These are phyloP conservation scores for Drosophila quinaria DNA, from an alignment of 2,888 invertebrate genomes.

Conservation along the genomic window DNA sequence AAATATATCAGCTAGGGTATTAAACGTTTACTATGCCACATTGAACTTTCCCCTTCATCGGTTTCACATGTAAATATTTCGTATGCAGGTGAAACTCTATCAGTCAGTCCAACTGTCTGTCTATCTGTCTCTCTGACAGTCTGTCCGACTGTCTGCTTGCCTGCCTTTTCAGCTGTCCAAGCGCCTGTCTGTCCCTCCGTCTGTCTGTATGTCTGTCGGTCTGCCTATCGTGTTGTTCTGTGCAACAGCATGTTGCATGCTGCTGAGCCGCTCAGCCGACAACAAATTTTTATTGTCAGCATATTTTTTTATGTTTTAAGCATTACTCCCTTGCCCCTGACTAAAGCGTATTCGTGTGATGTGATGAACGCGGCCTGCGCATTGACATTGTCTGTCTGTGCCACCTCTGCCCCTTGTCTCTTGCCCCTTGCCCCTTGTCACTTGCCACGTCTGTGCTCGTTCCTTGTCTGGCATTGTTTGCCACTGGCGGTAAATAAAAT, in stretches of 20 bases:
- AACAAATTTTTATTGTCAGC: slow-evolving; percentile 80
- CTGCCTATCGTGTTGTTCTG: slow-evolving; percentile 20
- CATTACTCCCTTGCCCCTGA: slow-evolving; percentile 14
- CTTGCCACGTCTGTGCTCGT: neutral
- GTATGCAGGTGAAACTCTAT: slow-evolving; percentile 39
- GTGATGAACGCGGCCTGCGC: slow-evolving; percentile 71
- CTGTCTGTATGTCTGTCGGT: slow-evolving; percentile 3
- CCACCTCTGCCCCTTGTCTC: neutral
- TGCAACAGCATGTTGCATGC: slow-evolving; percentile 81
- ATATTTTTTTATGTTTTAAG: slow-evolving; percentile 78
- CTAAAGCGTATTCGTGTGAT: slow-evolving; percentile 53
- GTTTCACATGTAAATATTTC: slow-evolving; percentile 25
- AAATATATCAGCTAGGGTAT: slow-evolving; percentile 23
- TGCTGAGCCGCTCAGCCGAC: slow-evolving; percentile 65
- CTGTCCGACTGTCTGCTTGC: slow-evolving; percentile 4
- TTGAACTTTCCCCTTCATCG: slow-evolving; percentile 42
- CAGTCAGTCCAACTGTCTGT: slow-evolving; percentile 3
- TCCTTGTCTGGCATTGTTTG: slow-evolving; percentile 60
- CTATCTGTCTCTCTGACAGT: slow-evolving; percentile 12
- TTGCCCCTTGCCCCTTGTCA: neutral
- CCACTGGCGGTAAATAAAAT: slow-evolving; percentile 82
- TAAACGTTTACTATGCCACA: slow-evolving; percentile 31
- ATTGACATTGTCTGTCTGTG: slow-evolving; percentile 70
- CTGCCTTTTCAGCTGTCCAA: slow-evolving; percentile 24
- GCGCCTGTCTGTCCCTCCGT: neutral